These are phyloP conservation scores for Crotalus horridus DNA, from an alignment of 2,113 vertebrate species.

Conservation along the genomic window DNA sequence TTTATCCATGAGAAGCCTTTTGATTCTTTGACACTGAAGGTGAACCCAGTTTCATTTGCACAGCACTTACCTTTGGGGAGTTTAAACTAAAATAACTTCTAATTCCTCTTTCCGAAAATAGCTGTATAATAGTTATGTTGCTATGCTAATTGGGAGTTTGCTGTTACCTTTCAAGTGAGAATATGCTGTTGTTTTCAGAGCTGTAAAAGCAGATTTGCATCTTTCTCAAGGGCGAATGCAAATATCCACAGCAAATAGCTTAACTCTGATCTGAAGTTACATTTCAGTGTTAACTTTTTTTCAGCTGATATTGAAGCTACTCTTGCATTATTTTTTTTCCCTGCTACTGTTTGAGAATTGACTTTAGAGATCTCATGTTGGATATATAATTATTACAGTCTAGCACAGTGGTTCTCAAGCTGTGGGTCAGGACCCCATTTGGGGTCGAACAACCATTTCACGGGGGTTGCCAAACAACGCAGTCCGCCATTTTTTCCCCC, in stretches of 20 bases:
- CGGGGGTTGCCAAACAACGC: too few relatives aligned
- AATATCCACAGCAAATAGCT: neutral
- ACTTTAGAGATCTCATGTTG: neutral
- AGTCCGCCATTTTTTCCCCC: too few relatives aligned
- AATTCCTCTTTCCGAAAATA: constrained; percentile 38
- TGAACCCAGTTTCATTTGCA: neutral
- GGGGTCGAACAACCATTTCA: too few relatives aligned
- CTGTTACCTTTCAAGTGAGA: neutral
- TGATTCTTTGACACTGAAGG: constrained; percentile 21
- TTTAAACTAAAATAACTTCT: constrained; percentile 31
- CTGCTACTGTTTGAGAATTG: neutral
- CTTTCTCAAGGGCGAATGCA: neutral
- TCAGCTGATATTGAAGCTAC: neutral
- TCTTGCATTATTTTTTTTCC: neutral
- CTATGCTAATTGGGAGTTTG: constrained; percentile 13
- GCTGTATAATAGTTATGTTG: constrained; percentile 25
- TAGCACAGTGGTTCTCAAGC: too few relatives aligned
- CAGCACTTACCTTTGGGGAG: constrained; percentile 19
- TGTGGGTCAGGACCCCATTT: too few relatives aligned
- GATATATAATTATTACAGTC: neutral
- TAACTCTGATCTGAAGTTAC: neutral
- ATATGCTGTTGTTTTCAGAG: neutral
- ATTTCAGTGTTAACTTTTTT: neutral
- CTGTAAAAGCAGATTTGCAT: neutral
- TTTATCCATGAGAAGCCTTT: constrained; percentile 20